A percentile compares a stretch with the other conserved stretches of the same genome.
Conservation (phyloP, 2,797 vertebrate genomes). For the Bradypus variegatus region DNA sequence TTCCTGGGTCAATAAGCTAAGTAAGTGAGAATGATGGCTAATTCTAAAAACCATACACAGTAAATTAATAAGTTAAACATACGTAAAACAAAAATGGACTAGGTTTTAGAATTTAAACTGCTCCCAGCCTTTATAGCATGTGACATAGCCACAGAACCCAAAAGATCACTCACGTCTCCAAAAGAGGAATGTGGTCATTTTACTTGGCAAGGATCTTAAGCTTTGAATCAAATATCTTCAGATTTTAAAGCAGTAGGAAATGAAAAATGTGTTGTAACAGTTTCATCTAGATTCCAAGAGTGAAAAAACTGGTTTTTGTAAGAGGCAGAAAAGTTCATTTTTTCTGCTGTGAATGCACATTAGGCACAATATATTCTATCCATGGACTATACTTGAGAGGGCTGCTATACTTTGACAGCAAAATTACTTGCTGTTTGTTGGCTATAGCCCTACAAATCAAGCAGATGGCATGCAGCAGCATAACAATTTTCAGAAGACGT, state of each 20-base stretch:
- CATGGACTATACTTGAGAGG: neutral
- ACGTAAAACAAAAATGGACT: neutral
- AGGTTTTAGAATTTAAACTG: neutral
- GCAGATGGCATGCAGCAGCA: neutral
- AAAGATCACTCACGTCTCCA: constrained; percentile 27
- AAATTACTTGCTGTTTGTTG: neutral
- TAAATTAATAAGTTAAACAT: constrained; percentile 23
- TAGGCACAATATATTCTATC: neutral
- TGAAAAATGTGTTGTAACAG: neutral
- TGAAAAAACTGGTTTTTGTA: neutral
- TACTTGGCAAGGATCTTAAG: neutral
- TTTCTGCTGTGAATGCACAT: neutral
- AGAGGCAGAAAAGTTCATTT: neutral
- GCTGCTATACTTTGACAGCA: neutral
- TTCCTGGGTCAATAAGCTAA: constrained; percentile 51
- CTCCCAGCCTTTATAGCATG: neutral
- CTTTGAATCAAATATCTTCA: neutral
- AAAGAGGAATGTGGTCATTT: constrained; percentile 28
- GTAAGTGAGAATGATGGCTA: constrained; percentile 42
- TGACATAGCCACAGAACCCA: constrained; percentile 23
- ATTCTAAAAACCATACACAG: neutral
- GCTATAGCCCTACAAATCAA: constrained; percentile 8
- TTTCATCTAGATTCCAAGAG: constrained; percentile 16
- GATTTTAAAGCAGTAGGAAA: neutral
- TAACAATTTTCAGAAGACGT: constrained; percentile 14